phyloP scores from a whole-genome alignment of 2,888 invertebrate genomes.

The Ephialtes manifestator region DNA sequence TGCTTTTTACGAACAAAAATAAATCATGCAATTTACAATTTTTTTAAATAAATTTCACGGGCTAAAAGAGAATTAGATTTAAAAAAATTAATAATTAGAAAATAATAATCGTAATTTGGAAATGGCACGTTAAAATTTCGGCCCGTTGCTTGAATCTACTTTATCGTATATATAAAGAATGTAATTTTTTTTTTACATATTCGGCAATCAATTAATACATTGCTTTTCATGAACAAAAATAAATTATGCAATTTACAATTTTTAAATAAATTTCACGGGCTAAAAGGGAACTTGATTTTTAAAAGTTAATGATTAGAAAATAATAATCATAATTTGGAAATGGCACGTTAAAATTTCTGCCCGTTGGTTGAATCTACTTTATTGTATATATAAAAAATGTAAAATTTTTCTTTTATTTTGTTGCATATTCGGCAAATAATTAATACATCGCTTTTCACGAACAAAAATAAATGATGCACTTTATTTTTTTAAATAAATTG shows the following conservation, averaged over 20 bases:
- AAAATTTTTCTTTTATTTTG: no score
- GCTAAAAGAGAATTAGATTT: no score
- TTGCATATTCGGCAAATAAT: not conserved
- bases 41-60: no score
- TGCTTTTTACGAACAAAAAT: not conserved
- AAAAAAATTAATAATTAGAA: no score
- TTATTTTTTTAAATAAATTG: no score
- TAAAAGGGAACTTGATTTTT: not conserved
- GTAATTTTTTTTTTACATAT: not conserved
- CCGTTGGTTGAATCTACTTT: not conserved
- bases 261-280: not conserved
- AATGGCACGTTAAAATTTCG: constrained; percentile 6
- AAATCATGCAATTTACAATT: no score
- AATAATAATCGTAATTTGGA: no score
- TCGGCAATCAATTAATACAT: no score
- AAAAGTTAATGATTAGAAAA: no score
- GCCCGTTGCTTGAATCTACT: not conserved
- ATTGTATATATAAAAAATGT: not conserved
- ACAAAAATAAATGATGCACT: no score
- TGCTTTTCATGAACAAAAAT: not conserved
- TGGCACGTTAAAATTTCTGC: constrained; percentile 1
- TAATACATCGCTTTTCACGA: not conserved
- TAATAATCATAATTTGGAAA: no score
- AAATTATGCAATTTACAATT: not conserved
- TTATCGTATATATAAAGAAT: not conserved